These are phyloP conservation scores for Mya arenaria DNA, from an alignment of 1,140 invertebrate genomes.

Conservation along the genomic window DNA sequence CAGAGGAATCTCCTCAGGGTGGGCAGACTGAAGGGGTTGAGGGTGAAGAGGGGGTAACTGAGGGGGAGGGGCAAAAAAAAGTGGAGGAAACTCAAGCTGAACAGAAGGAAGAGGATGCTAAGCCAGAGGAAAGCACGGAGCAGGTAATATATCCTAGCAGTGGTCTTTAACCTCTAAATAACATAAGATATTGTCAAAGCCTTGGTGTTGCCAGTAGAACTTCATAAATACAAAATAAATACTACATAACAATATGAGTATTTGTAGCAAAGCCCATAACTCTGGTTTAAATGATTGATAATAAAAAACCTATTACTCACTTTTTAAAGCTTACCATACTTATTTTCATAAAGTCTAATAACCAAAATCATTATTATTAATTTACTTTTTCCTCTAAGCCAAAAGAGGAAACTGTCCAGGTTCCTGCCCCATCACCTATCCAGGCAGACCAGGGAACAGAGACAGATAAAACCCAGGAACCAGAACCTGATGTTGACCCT, in stretches of 20 bases:
- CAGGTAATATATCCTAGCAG: not conserved
- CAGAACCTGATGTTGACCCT: slow-evolving; percentile 61
- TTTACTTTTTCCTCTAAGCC: no score
- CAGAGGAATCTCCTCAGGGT: slow-evolving; percentile 14
- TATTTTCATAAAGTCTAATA: no score
- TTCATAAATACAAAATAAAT: no score
- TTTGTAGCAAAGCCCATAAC: no score
- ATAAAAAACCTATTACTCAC: no score
- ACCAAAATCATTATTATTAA: no score
- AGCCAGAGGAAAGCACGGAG: slow-evolving; percentile 8
- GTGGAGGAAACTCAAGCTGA: slow-evolving; percentile 14
- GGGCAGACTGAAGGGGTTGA: slow-evolving; percentile 18
- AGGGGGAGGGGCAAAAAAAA: slow-evolving; percentile 13
- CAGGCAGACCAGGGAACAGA: slow-evolving; percentile 41
- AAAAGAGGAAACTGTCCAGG: no score
- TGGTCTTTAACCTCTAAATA: not conserved
- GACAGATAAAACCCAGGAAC: slow-evolving; percentile 50
- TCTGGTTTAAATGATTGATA: no score
- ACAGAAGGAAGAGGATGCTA: slow-evolving; percentile 28
- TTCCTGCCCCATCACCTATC: slow-evolving; percentile 50
- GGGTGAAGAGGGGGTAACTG: slow-evolving; percentile 1
- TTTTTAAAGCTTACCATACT: no score
- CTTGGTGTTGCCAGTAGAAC: no score
- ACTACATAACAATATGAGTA: no score
- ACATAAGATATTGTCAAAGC: no score